Base-by-base conservation (phyloP, 2,888 invertebrate genomes). In the Heteromurus nitidus region DNA sequence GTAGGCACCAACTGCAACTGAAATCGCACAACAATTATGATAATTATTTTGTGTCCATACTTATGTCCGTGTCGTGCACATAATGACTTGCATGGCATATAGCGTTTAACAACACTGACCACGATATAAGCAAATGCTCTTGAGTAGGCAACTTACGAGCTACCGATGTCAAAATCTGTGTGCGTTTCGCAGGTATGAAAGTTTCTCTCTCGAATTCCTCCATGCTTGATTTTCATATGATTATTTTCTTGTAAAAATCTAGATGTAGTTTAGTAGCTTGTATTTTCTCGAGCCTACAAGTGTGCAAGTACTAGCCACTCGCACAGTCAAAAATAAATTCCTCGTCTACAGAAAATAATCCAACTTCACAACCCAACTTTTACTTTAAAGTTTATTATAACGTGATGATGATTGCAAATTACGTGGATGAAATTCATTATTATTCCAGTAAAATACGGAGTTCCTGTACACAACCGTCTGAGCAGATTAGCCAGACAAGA, bases 1-100 rank as follows among this genome's bases (percentile, higher is more conserved):
- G 31, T 85, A 83, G 1, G 85, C 85, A 55, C 82, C 85, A 1
- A 86, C 30, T 18, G 79, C 67, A 53, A 82, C 84, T 83, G 68
- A 28, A 67, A 24, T 28, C 13, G 64, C 28, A 67, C 47, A 50
- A 26, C 26, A 44, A n/a, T 22, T 18, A 47, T n/a, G 68, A 18
- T 68, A 9, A 18, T 44, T 60, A 24, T 53, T 53, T 9, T 24
- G 22, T 24, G 47, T 55, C 11, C 50, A n/a, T 50, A 13, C n/a
- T 11, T 50, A 50, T 55, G 3, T 47, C 47, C 11, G n/a, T 36
- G 36, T n/a, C n/a, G n/a, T n/a, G n/a, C n/a, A n/a, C n/a, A n/a
- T n/a, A 36, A 36, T 5, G 36, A 36, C 5, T 36, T 36, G 36
- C 7, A 9, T 36, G 5, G 36, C 36, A 36, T 36, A 13, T n/a